Conservation (phyloP, 2,113 vertebrate species). For the Ictidomys tridecemlineatus region DNA sequence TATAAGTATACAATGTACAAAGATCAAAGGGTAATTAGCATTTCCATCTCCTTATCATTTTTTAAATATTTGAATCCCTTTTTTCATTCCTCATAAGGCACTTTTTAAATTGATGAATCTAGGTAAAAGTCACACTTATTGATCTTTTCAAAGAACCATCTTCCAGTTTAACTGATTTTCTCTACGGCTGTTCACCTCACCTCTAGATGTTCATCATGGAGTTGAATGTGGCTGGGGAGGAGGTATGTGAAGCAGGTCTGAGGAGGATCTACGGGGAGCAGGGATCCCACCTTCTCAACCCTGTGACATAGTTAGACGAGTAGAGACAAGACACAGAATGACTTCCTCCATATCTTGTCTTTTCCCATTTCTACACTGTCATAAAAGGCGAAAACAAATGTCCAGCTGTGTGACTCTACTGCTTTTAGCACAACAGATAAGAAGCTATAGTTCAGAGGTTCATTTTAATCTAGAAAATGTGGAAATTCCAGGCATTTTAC, state of each 20-base stretch:
- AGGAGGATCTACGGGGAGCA: not conserved
- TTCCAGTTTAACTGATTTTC: not conserved
- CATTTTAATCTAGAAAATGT: not conserved
- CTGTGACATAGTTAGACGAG: not conserved
- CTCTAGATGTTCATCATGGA: not conserved
- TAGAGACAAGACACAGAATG: not conserved
- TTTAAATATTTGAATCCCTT: not conserved
- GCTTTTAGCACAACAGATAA: not conserved
- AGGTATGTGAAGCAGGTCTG: not conserved
- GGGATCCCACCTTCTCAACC: not conserved
- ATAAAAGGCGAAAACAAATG: not conserved
- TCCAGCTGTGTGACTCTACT: not conserved
- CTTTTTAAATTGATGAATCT: not conserved
- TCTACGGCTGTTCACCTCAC: not conserved
- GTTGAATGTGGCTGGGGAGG: not conserved
- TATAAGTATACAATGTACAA: not conserved
- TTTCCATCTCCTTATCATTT: not conserved
- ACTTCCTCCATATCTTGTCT: not conserved
- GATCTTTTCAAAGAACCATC: not conserved
- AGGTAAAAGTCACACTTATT: not conserved
- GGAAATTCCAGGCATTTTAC: not conserved
- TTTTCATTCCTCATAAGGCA: not conserved
- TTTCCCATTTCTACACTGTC: not conserved
- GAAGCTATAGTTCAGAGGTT: not conserved
- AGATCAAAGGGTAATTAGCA: not conserved